Evolutionary conservation across 1,140 invertebrate genomes (phyloP), one percentile per base, ranked within the genome.

Genomic region (Hypothenemus hampei): DNA sequence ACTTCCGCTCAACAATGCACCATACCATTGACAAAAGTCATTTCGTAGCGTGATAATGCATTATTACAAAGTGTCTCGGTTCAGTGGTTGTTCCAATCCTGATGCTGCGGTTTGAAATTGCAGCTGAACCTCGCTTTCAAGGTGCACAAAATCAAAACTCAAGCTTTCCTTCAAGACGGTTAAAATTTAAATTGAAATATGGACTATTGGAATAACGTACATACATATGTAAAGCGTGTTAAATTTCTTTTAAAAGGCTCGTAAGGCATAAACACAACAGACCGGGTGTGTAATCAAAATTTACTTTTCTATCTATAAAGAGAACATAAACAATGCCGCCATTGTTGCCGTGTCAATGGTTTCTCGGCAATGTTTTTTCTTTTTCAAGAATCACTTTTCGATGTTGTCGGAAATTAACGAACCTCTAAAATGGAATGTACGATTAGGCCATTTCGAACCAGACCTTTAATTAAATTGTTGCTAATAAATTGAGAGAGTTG

Each of bases 251-350:
- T 37, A 50, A 50, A 50, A 36, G 47, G 31, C 47, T 18, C 33
- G 15, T 37, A 50, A 49, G 39, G 39, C 47, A 50, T 50, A 50
- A 50, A 50, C 47, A 50, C 39, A 50, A 33, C 47, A 50, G 36
- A 10, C 35, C 19, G n/a, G n/a, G n/a, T 50, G 15, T 21, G 39
- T 8, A 39, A 50, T 50, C 47, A 50, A 39, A 50, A 37, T 36
- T 50, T 50, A 39, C 21, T 50, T 50, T 36, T 23, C 11, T 35
- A 36, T 50, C 47, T 35, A 37, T 40, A 50, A 37, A 50, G 47
- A 50, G 47, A 50, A 50, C 39, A 50, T 50, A 39, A 50, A 50
- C 31, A 50, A 39, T 21, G 39, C 36, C 36, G 47, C 15, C 47
- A 36, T 7, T 19, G 33, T 39, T 37, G 47, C 35, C 33, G 10